Base-by-base conservation (phyloP, 2,113 vertebrate genomes). In the Thamnaconus septentrionalis region DNA sequence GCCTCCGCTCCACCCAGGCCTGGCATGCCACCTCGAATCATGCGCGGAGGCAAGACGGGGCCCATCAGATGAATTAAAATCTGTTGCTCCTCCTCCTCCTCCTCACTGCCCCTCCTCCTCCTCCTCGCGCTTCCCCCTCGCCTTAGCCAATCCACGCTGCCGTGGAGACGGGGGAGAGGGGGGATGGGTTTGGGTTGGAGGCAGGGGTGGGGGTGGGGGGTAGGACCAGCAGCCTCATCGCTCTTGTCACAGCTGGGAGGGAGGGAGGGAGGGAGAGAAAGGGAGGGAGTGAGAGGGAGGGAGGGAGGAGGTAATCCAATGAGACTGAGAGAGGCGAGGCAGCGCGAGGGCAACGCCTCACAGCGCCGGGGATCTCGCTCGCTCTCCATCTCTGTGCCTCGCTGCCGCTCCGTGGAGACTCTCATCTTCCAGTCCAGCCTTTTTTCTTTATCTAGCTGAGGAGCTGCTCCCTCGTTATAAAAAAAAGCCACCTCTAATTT, bases 191-290 rank as follows among this genome's bases (percentile, higher is more conserved):
- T 31, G 10, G 48, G 48, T 50, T 10, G 49, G 39, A 9, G 18
- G 52, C 41, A 12, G 8, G 0, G 42, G 31, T 4, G n/a, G 9
- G 5, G 31, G 5, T 42, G 10, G 72, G 73, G 80, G 82, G 80
- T 62, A 66, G 81, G 68, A 76, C 69, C 79, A 85, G 80, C 80
- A 83, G 81, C 80, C 76, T 87, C 75, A 78, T 81, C 75, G 81
- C 73, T 82, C 79, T 70, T 72, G 79, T 84, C 87, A 91, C 87
- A 90, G 87, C 89, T 90, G 85, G 87, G 88, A 89, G 84, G 82
- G 80, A 81, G 69, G 79, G 66, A 65, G 47, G 48, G 55, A 61
- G 71, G 57, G 78, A 59, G 58, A 64, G 75, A 53, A 69, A 61
- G 64, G 40, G 64, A 46, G 11, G 39, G 48, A 55, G 11, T 56